Conservation (phyloP, 2,113 vertebrate species). For the Aspidoscelis tigris region DNA sequence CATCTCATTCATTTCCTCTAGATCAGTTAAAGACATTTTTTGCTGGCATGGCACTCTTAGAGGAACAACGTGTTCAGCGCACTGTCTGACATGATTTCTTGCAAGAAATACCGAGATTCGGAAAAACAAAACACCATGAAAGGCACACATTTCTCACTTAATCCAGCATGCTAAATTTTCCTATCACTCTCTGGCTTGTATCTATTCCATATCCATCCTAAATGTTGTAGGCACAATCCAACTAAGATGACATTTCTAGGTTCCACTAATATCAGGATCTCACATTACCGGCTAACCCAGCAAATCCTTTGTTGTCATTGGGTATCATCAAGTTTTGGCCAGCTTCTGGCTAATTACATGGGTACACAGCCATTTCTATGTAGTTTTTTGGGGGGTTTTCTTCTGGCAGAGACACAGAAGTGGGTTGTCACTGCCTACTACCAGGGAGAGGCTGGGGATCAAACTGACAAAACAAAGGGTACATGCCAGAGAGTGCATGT, state of each 20-base stretch:
- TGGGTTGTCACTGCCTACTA: no score
- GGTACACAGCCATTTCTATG: no score
- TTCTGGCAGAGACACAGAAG: no score
- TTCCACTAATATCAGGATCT: background rate
- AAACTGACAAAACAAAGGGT: background rate
- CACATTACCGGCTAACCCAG: background rate
- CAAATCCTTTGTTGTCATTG: background rate
- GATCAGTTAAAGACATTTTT: background rate
- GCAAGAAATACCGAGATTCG: constrained; percentile 14
- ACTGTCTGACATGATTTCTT: background rate
- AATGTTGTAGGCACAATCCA: background rate
- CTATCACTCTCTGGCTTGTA: background rate
- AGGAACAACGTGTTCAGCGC: constrained; percentile 15
- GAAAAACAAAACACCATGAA: background rate
- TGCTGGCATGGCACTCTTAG: background rate
- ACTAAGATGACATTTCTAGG: background rate
- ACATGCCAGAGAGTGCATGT: background rate
- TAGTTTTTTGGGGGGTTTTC: no score
- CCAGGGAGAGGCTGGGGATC: background rate
- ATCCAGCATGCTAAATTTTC: background rate
- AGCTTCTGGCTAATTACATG: no score
- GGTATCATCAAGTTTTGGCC: no score
- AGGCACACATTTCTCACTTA: background rate
- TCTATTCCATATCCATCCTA: background rate
- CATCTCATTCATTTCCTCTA: background rate